A percentile compares a stretch with the other conserved stretches of the same genome.
These are phyloP conservation scores for Drosophila acutilabella DNA, from an alignment of 2,888 invertebrate genomes.

Conservation along the genomic window DNA sequence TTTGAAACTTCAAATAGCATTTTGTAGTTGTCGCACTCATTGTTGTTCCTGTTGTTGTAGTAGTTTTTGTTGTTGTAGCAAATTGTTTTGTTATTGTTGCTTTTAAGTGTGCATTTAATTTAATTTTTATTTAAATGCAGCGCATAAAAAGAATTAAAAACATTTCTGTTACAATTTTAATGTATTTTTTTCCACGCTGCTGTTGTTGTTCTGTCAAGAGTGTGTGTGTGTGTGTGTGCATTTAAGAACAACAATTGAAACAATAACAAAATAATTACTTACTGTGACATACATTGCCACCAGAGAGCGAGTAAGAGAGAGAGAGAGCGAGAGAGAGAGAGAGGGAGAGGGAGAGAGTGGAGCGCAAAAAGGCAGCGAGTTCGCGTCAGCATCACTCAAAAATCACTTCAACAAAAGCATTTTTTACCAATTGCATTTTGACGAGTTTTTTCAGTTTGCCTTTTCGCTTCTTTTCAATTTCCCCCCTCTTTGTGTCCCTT, in stretches of 20 bases:
- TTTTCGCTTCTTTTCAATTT: too few species aligned
- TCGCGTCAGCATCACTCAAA: constrained; percentile 13
- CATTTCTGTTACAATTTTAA: constrained; percentile 31
- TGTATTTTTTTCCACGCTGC: not conserved
- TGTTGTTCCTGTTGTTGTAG: constrained; percentile 13
- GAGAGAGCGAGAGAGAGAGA: not conserved
- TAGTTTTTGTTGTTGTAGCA: constrained; percentile 31
- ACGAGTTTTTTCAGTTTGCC: not conserved
- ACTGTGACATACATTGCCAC: constrained; percentile 44
- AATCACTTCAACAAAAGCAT: constrained; percentile 23
- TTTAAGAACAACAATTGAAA: constrained; percentile 22
- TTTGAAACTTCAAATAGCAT: constrained; percentile 71
- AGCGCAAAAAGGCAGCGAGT: too few species aligned
- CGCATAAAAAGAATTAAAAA: constrained; percentile 48
- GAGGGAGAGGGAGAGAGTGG: too few species aligned
- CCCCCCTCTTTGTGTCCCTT: too few species aligned
- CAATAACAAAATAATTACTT: constrained; percentile 34
- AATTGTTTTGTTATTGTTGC: constrained; percentile 40
- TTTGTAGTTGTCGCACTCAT: constrained; percentile 45
- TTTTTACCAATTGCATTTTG: constrained; percentile 14
- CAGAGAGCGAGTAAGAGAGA: not conserved
- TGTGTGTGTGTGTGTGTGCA: constrained; percentile 14
- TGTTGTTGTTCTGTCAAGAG: constrained; percentile 14
- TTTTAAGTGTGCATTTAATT: constrained; percentile 71
- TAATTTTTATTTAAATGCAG: constrained; percentile 67